Base-by-base conservation (phyloP, 2,797 vertebrate genomes). In the Poecilia picta region DNA sequence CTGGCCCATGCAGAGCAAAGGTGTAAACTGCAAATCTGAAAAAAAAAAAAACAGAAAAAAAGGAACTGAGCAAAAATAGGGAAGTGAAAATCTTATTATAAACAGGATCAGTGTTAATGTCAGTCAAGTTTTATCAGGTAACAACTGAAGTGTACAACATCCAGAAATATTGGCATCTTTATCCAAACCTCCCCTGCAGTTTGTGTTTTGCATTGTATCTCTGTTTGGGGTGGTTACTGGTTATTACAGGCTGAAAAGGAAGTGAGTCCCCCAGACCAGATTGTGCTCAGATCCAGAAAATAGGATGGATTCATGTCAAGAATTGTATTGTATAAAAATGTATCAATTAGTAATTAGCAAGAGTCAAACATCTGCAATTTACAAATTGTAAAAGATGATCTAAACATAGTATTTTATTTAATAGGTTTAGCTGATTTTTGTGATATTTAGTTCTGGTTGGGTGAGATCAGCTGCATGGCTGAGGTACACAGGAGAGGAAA, bases 1-100 rank as follows among this genome's bases (percentile, higher is more conserved):
- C 41, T 45, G 39, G 43, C 25, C 68, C 41, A 15, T n/a, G 13
- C 3, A 71, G 13, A 71, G 25, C 0, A 28, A 45, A 25, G 25
- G 10, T 70, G 23, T 70, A 43, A 70, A 70, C 4, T 13, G 66
- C 0, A 25, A 68, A 43, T 25, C 1, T 71, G 68, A 57, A 25
- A n/a, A 41, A 43, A 71, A n/a, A 41, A 43, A 41, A 43, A 71
- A n/a, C n/a, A n/a, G n/a, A n/a, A n/a, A 70, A 57, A 70, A n/a
- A 70, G 5, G 23, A 70, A 70, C 11, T 43, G 25, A 70, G 66
- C 11, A 71, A 71, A 71, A 45, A 45, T 6, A n/a, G 6, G 5
- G 25, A 28, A 45, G 68, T 28, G 12, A n/a, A 71, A 28, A 71
- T n/a, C 25, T 45, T 39, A 43, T 39, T 8, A 39, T 45, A 15